phyloP scores from a whole-genome alignment of 2,797 vertebrate species.

The Silurus lanzhouensis region DNA sequence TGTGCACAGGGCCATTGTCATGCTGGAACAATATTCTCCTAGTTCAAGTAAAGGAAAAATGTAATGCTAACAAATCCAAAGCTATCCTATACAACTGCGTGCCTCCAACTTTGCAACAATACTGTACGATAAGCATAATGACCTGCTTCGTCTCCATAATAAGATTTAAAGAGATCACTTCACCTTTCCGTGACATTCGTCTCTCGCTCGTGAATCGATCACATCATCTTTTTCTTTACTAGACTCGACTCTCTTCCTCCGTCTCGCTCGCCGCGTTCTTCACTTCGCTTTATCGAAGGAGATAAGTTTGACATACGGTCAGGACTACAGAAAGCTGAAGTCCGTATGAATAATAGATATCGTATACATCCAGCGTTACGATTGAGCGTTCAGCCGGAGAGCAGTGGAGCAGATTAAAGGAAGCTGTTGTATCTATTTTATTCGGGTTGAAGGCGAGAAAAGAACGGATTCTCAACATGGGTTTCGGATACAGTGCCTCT shows the following conservation, averaged over 20 bases:
- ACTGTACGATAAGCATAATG: too few relatives aligned
- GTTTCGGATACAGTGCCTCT: background rate
- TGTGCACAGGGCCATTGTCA: too few relatives aligned
- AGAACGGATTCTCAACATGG: too few relatives aligned
- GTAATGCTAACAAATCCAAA: too few relatives aligned
- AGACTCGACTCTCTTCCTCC: background rate
- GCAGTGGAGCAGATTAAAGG: slow-evolving; percentile 56
- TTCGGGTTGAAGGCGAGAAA: background rate
- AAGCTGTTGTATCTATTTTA: slow-evolving; percentile 33
- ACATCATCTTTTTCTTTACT: background rate
- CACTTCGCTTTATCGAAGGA: background rate
- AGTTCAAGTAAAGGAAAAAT: too few relatives aligned
- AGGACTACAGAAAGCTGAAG: slow-evolving; percentile 9
- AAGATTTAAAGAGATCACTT: background rate
- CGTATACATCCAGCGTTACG: slow-evolving; percentile 48
- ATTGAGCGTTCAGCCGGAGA: slow-evolving; percentile 55
- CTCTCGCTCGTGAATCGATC: too few relatives aligned
- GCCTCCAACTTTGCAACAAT: too few relatives aligned
- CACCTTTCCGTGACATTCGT: background rate
- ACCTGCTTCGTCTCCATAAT: too few relatives aligned
- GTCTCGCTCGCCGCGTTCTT: background rate
- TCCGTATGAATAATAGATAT: slow-evolving; percentile 51
- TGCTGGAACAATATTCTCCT: too few relatives aligned
- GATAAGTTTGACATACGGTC: background rate
- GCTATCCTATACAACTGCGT: too few relatives aligned